Percentiles rank a stretch among this genome's conserved stretches.
These are phyloP conservation scores for Aurelia sp. DNA, from an alignment of 30 jellyfish, hydroid and myxozoan species.

Conservation along the genomic window DNA sequence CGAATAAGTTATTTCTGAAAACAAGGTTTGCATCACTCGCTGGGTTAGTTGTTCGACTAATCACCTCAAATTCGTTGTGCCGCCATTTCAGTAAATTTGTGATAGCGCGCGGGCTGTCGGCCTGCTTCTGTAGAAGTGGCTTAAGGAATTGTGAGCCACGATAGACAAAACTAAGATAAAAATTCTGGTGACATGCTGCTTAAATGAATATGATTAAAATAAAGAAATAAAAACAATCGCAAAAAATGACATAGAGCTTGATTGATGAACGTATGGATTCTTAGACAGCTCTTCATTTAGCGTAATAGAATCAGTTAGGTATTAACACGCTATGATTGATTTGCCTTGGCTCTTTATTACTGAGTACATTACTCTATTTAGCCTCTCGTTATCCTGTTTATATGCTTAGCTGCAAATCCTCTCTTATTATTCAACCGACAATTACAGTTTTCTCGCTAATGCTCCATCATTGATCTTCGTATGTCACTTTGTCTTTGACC, in stretches of 20 bases:
- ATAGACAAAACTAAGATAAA: slow-evolving; percentile 51
- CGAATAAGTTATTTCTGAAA: too few relatives aligned
- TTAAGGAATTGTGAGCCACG: slow-evolving; percentile 14
- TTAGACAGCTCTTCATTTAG: slow-evolving; percentile 57
- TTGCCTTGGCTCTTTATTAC: slow-evolving; percentile 40
- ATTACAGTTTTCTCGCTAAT: slow-evolving; percentile 55
- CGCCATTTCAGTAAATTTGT: too few relatives aligned
- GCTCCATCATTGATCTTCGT: slow-evolving; percentile 43
- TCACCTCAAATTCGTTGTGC: too few relatives aligned
- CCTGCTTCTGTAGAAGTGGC: slow-evolving; percentile 33
- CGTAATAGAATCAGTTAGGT: slow-evolving; percentile 41
- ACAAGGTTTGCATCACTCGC: too few relatives aligned
- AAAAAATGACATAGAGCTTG: slow-evolving; percentile 41
- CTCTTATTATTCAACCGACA: slow-evolving; percentile 56
- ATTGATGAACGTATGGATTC: slow-evolving; percentile 58
- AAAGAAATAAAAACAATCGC: slow-evolving; percentile 56
- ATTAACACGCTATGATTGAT: slow-evolving; percentile 55
- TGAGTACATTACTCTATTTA: slow-evolving; percentile 52
- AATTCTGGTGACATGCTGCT: slow-evolving; percentile 47
- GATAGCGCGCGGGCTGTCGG: slow-evolving; percentile 18
- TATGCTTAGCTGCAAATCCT: slow-evolving; percentile 42
- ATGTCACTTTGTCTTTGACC: slow-evolving; percentile 52
- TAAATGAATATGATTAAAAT: slow-evolving; percentile 40
- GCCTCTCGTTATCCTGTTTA: slow-evolving; percentile 52
- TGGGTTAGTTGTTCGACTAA: too few relatives aligned